Evolutionary conservation across 2,888 invertebrate species (phyloP).

Genomic region (Zhuqinia jingwanae): DNA sequence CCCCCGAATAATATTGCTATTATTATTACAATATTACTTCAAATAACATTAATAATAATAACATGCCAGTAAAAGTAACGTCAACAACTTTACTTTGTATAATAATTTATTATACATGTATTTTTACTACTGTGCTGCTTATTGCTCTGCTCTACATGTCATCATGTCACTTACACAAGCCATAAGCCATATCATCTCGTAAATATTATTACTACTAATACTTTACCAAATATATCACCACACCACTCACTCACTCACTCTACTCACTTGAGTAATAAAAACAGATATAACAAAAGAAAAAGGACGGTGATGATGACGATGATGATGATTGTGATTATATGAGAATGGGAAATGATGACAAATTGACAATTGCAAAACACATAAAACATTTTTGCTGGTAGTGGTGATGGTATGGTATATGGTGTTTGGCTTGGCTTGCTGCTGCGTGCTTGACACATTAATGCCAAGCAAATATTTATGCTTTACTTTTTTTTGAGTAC

Average conservation of each 20-base stretch:
- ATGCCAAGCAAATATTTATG: constrained; percentile 44
- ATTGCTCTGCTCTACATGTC: background rate
- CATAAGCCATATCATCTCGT: constrained; percentile 53
- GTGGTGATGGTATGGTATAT: background rate
- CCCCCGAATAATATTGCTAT: background rate
- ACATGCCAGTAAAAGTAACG: no score
- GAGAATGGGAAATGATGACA: background rate
- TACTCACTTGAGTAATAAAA: constrained; percentile 18
- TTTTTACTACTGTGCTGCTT: no score
- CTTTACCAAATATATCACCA: constrained; percentile 23
- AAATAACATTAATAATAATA: no score
- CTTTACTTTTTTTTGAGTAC: no score
- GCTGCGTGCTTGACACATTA: constrained; percentile 46
- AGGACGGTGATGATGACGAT: background rate
- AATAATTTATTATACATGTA: no score
- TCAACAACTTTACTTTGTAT: no score
- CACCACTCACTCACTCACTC: background rate
- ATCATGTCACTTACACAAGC: constrained; percentile 4
- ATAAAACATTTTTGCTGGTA: no score
- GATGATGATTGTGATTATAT: background rate
- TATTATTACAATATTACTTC: no score
- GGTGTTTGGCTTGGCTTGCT: background rate
- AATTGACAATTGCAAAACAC: background rate
- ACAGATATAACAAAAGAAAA: background rate
- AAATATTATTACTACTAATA: constrained; percentile 37